Percentiles rank a stretch among this genome's conserved stretches.
phyloP scores from a whole-genome alignment of 2,797 vertebrate species.

The Pristis pectinata region DNA sequence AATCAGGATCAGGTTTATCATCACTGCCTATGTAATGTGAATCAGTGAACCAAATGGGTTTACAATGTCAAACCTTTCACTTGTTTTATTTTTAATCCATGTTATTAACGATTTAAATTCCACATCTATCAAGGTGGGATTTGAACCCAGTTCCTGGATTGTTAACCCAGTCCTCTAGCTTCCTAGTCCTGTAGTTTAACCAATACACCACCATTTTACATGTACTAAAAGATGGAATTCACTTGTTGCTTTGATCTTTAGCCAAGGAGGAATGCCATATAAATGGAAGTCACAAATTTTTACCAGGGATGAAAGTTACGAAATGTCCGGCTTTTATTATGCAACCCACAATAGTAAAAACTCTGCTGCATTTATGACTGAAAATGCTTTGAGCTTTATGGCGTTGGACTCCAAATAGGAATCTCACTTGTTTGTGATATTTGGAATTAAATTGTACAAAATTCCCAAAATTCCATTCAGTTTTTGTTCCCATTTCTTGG shows the following conservation, averaged over 20 bases:
- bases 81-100: too few relatives aligned
- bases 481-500: background rate
- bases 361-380: background rate
- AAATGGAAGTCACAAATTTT: conserved; percentile 1
- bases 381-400: background rate
- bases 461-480: background rate
- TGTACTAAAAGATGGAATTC: too few relatives aligned
- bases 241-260: background rate
- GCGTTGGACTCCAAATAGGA: background rate
- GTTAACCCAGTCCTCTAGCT: too few relatives aligned
- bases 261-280: background rate
- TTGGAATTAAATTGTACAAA: background rate
- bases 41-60: too few relatives aligned
- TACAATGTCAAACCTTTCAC: too few relatives aligned
- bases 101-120: too few relatives aligned
- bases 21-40: too few relatives aligned
- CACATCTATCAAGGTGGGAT: too few relatives aligned
- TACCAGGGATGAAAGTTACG: background rate
- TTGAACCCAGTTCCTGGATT: too few relatives aligned
- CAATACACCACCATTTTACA: too few relatives aligned
- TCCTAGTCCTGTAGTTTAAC: too few relatives aligned
- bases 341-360: background rate
- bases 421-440: background rate
- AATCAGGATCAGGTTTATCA: too few relatives aligned
- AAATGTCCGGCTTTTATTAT: background rate